Percentiles rank a stretch among this genome's conserved stretches.
Evolutionary conservation across 2,797 vertebrate species (phyloP).

Genomic region (Mycteria americana): DNA sequence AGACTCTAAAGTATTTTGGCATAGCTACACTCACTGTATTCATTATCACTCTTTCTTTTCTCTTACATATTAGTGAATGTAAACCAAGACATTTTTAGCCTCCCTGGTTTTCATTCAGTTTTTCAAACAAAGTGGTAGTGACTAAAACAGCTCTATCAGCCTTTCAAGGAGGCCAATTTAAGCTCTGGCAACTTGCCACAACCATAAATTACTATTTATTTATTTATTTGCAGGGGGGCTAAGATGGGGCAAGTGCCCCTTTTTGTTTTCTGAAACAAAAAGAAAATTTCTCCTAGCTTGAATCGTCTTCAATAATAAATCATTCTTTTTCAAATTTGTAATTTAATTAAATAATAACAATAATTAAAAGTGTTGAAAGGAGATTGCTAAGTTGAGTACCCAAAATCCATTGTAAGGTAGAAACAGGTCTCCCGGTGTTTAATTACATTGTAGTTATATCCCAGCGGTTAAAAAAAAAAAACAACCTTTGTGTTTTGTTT

Average conservation of each 20-base stretch:
- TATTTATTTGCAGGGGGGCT: slow-evolving; percentile 19
- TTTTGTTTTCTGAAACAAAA: slow-evolving; percentile 26
- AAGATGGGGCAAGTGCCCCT: background rate
- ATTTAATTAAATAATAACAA: slow-evolving; percentile 43
- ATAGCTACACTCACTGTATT: background rate
- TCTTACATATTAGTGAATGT: slow-evolving; percentile 14
- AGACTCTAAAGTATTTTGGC: background rate
- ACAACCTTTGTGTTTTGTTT: slow-evolving; percentile 28
- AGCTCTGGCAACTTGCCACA: slow-evolving; percentile 65
- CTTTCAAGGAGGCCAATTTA: slow-evolving; percentile 57
- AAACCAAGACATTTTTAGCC: slow-evolving; percentile 42
- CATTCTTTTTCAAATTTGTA: slow-evolving; percentile 8
- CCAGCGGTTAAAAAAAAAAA: background rate
- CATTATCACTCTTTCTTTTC: slow-evolving; percentile 18
- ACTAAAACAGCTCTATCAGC: slow-evolving; percentile 44
- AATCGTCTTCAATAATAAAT: slow-evolving; percentile 26
- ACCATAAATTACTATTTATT: slow-evolving; percentile 59
- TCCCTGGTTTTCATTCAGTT: slow-evolving; percentile 58
- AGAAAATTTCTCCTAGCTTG: background rate
- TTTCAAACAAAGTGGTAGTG: slow-evolving; percentile 65
- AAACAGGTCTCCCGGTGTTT: background rate
- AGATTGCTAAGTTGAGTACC: background rate
- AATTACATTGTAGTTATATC: background rate
- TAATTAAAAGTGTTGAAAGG: slow-evolving; percentile 35
- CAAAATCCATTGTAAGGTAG: background rate